phyloP scores from a whole-genome alignment of 2,113 vertebrate genomes.

The Grus americana region DNA sequence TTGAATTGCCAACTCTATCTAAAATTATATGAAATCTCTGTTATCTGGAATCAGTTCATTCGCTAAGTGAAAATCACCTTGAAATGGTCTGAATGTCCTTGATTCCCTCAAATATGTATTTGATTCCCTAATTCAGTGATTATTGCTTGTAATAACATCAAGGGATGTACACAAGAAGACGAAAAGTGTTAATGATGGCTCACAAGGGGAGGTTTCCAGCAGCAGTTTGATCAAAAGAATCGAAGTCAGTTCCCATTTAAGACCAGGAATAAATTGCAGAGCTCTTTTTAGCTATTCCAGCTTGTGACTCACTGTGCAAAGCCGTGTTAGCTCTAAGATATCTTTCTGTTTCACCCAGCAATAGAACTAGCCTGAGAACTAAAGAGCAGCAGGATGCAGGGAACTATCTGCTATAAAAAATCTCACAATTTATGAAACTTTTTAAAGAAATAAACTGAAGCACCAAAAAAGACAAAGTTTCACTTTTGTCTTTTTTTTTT shows the following conservation, averaged over 20 bases:
- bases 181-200: not conserved
- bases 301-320: conserved; percentile 19
- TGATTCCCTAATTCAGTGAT: not conserved
- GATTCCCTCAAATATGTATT: not conserved
- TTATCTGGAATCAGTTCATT: not conserved
- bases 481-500: not conserved
- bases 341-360: not conserved
- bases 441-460: not conserved
- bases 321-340: not conserved
- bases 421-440: not conserved
- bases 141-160: not conserved
- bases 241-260: not conserved
- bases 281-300: conserved; percentile 12
- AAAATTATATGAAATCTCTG: not conserved
- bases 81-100: not conserved
- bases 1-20: not conserved
- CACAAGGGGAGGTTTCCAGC: not conserved
- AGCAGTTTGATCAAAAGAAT: not conserved
- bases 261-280: not conserved
- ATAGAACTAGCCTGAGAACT: not conserved
- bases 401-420: not conserved
- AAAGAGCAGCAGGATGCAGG: not conserved
- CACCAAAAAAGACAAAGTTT: not conserved
- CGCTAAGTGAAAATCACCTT: not conserved
- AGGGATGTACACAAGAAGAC: not conserved